These are phyloP conservation scores for Meriones unguiculatus DNA, from an alignment of 2,113 vertebrate genomes.

Conservation along the genomic window DNA sequence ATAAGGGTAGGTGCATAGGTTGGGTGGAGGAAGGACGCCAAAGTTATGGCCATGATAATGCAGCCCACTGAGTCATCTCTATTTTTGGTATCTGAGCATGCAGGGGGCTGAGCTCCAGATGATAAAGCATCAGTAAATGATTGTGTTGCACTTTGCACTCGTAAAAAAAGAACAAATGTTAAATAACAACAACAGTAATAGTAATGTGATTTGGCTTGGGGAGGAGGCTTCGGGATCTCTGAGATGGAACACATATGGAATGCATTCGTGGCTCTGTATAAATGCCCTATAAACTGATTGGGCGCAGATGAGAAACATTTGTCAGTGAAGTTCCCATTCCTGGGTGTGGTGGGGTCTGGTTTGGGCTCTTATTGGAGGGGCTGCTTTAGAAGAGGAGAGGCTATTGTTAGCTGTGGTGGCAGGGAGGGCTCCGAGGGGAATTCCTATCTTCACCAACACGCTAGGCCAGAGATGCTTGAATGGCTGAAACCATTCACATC, in stretches of 20 bases:
- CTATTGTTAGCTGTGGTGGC: not conserved
- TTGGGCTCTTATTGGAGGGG: not conserved
- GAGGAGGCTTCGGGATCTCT: constrained; percentile 22
- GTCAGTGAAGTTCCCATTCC: constrained; percentile 58
- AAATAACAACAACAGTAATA: constrained; percentile 47
- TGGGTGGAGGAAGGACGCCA: not conserved
- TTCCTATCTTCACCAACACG: not conserved
- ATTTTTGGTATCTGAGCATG: not conserved
- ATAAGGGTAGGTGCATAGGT: not conserved
- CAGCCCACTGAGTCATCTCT: not conserved
- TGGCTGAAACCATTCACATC: not conserved
- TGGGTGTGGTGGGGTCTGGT: constrained; percentile 51
- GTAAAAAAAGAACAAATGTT: constrained; percentile 51
- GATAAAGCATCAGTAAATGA: constrained; percentile 28
- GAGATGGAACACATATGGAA: constrained; percentile 58
- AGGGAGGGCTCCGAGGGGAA: not conserved
- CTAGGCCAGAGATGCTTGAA: not conserved
- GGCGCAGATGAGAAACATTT: constrained; percentile 74
- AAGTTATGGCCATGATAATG: not conserved
- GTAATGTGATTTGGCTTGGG: constrained; percentile 58
- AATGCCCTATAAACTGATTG: constrained; percentile 43
- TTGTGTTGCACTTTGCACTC: not conserved
- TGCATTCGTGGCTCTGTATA: constrained; percentile 22
- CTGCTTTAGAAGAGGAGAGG: constrained; percentile 31
- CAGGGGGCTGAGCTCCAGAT: not conserved